A percentile compares a stretch with the other conserved stretches of the same genome.
phyloP scores from a whole-genome alignment of 1,140 invertebrate genomes.

The Thalassaphorura encarpata region DNA sequence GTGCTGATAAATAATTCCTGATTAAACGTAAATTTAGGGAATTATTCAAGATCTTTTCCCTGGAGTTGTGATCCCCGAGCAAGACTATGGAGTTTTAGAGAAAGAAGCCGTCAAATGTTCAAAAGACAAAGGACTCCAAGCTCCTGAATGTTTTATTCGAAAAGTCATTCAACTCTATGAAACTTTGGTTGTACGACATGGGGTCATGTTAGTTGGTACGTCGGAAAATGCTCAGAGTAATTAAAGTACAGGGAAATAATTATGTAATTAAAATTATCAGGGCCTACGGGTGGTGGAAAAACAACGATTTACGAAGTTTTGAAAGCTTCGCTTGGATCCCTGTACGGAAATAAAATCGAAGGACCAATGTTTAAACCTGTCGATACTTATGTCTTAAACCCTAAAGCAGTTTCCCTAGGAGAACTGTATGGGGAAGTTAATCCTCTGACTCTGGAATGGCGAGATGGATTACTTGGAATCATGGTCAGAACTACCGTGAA shows the following conservation, averaged over 20 bases:
- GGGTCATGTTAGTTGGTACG: slow-evolving; percentile 59
- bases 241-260: too few relatives aligned
- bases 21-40: too few relatives aligned
- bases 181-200: slow-evolving; percentile 84
- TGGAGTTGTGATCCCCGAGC: slow-evolving; percentile 60
- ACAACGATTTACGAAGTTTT: slow-evolving; percentile 36
- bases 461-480: slow-evolving; percentile 68
- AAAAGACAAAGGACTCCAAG: slow-evolving; percentile 47
- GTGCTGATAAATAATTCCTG: too few relatives aligned
- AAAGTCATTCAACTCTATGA: slow-evolving; percentile 81
- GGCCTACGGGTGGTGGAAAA: slow-evolving; percentile 52
- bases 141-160: slow-evolving; percentile 50
- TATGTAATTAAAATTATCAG: slow-evolving; percentile 74
- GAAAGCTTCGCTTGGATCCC: slow-evolving; percentile 51
- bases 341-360: slow-evolving; percentile 46
- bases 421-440: slow-evolving; percentile 83
- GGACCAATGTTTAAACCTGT: slow-evolving; percentile 52
- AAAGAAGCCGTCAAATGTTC: slow-evolving; percentile 47
- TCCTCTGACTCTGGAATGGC: slow-evolving; percentile 74
- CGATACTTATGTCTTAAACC: slow-evolving; percentile 64
- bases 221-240: neutral
- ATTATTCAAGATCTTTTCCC: slow-evolving; percentile 86
- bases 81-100: slow-evolving; percentile 64
- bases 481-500: slow-evolving; percentile 57
- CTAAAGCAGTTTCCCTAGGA: slow-evolving; percentile 76